A percentile compares a stretch with the other conserved stretches of the same genome.
Evolutionary conservation across 1,140 invertebrate species (phyloP).

Genomic region (Varroa destructor): DNA sequence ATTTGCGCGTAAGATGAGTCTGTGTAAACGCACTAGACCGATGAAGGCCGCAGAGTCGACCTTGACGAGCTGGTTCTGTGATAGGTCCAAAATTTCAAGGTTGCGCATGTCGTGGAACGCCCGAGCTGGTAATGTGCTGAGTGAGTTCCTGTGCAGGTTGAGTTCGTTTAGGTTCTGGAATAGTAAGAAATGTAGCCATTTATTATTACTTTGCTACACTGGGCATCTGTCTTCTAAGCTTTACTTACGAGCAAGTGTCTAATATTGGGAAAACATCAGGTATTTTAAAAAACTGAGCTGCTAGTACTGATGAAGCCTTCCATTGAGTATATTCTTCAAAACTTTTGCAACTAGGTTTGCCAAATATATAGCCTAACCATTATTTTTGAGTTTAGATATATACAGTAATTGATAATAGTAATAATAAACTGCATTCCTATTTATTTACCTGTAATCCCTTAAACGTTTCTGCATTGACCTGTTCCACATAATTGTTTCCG

Average conservation of each 20-base stretch:
- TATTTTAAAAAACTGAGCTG: too few relatives aligned
- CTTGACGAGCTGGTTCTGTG: constrained; percentile 65
- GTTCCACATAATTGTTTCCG: constrained; percentile 63
- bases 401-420: too few relatives aligned
- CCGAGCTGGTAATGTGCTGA: constrained; percentile 59
- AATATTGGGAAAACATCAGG: too few relatives aligned
- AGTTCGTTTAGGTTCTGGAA: constrained; percentile 62
- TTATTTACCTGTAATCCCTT: constrained; percentile 15
- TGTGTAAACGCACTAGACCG: constrained; percentile 56
- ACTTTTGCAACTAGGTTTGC: too few relatives aligned
- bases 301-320: too few relatives aligned
- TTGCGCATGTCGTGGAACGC: constrained; percentile 59
- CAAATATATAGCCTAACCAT: too few relatives aligned
- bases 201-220: not conserved
- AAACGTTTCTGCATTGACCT: constrained; percentile 59
- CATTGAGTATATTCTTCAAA: too few relatives aligned
- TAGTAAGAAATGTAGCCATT: constrained; percentile 40
- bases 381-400: too few relatives aligned
- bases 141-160: constrained; percentile 63
- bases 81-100: constrained; percentile 69
- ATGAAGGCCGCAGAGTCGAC: constrained; percentile 64
- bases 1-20: constrained; percentile 71
- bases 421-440: too few relatives aligned
- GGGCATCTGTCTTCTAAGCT: too few relatives aligned
- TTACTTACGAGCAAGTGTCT: too few relatives aligned